Evolutionary conservation across 2,797 vertebrate species (phyloP), one percentile per base, ranked within the genome.

Genomic region (Cottoperca gobio): DNA sequence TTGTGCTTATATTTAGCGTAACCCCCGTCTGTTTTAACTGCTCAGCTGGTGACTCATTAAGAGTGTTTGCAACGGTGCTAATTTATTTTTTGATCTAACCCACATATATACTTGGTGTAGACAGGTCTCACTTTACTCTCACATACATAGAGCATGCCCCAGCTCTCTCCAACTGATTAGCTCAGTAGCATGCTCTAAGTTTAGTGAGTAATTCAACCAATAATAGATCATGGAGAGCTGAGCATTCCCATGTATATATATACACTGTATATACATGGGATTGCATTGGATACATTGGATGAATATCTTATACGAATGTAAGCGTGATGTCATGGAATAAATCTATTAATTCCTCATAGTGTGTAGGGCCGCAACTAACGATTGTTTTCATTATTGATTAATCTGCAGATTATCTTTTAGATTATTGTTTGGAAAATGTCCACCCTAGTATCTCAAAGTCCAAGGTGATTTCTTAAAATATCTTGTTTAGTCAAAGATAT

Each of bases 1-100:
- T 73, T 23, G 5, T 73, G 75, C 81, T 84, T 94, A 93, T 92
- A 91, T 90, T 93, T 92, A 91, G 87, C 48, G 16, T 69, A 55
- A 58, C 70, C 75, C 57, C 40, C 66, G 55, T 75, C 79, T 81
- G 54, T 78, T 84, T 79, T 45, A 76, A 55, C 78, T 66, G 64
- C 75, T 81, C 67, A 78, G 78, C 79, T 68, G 69, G 53, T 90
- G 88, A 88, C 73, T 76, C 76, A 85, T 85, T 73, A 78, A 43
- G 37, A 69, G 54, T 58, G 61, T 85, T 84, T 83, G 90, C 79
- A 84, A 87, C 40, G 40, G 82, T 88, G 88, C 83, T 83, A 74
- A 90, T 90, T 92, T 92, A 93, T 93, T 92, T 94, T 92, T 88
- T 86, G 78, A 88, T 88, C 75, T 62, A 77, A 76, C 78, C 69